Conservation (phyloP, 2,888 invertebrate genomes). For the Spisula solida region DNA sequence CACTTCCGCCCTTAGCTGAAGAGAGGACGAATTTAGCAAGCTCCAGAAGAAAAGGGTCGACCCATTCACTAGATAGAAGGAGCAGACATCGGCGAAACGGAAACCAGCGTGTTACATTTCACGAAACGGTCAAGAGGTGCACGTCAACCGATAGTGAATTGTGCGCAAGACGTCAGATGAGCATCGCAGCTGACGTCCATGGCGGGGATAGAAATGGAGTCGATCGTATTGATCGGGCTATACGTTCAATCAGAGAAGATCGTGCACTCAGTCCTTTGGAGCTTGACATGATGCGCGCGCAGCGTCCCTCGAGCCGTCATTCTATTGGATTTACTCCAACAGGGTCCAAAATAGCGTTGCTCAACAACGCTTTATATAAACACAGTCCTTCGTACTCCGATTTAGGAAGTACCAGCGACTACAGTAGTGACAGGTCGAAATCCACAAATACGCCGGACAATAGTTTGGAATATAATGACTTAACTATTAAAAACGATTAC, state of each 20-base stretch:
- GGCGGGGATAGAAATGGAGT: constrained; percentile 51
- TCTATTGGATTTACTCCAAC: constrained; percentile 52
- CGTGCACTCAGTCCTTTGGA: constrained; percentile 50
- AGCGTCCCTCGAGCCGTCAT: constrained; percentile 58
- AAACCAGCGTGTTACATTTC: constrained; percentile 84
- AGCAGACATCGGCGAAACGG: constrained; percentile 75
- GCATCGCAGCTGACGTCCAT: constrained; percentile 82
- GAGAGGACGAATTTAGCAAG: constrained; percentile 64
- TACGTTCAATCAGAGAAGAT: constrained; percentile 31
- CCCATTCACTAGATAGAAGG: constrained; percentile 73
- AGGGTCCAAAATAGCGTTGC: constrained; percentile 25
- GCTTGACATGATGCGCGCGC: constrained; percentile 52
- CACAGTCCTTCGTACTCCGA: constrained; percentile 45
- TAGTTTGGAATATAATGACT: constrained; percentile 54
- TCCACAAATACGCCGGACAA: constrained; percentile 41
- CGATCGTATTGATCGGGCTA: constrained; percentile 28
- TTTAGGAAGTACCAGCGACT: constrained; percentile 45
- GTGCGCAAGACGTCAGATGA: constrained; percentile 66
- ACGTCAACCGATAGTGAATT: constrained; percentile 71
- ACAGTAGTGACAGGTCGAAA: constrained; percentile 37
- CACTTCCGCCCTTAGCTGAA: constrained; percentile 73
- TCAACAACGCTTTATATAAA: constrained; percentile 61
- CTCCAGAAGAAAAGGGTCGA: constrained; percentile 66
- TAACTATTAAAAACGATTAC: constrained; percentile 68
- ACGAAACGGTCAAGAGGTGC: constrained; percentile 78